Percentiles rank a stretch among this genome's conserved stretches.
Conservation (phyloP, 1,140 invertebrate species). For the Dysdera silvatica region DNA sequence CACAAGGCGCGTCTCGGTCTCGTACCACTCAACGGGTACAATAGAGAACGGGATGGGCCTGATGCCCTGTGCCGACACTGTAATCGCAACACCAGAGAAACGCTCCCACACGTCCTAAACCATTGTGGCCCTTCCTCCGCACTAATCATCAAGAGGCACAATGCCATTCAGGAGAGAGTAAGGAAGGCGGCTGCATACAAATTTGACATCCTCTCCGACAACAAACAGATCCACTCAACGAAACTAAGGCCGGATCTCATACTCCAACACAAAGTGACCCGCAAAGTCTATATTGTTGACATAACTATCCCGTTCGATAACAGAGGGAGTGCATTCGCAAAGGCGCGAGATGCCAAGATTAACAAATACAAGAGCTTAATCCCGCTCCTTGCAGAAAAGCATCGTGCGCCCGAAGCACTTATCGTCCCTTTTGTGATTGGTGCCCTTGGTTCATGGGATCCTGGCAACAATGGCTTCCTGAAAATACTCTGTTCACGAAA, state of each 20-base stretch:
- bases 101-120: not conserved
- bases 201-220: not conserved
- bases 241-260: not conserved
- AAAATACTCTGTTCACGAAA: no score
- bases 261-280: not conserved
- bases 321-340: not conserved
- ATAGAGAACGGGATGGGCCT: no score
- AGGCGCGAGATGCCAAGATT: not conserved
- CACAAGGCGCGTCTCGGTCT: not conserved
- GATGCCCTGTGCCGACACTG: no score
- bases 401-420: no score
- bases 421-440: no score
- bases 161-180: not conserved
- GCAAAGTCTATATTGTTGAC: not conserved
- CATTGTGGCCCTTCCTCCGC: no score
- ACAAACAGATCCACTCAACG: not conserved
- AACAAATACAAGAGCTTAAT: not conserved
- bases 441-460: no score
- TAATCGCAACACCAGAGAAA: not conserved
- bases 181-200: not conserved
- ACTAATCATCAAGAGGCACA: not conserved
- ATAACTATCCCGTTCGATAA: conserved; percentile 2
- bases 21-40: not conserved
- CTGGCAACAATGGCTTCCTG: no score
- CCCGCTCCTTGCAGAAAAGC: not conserved